phyloP scores from a whole-genome alignment of 2,113 vertebrate genomes.

The Lycocorax pyrrhopterus region DNA sequence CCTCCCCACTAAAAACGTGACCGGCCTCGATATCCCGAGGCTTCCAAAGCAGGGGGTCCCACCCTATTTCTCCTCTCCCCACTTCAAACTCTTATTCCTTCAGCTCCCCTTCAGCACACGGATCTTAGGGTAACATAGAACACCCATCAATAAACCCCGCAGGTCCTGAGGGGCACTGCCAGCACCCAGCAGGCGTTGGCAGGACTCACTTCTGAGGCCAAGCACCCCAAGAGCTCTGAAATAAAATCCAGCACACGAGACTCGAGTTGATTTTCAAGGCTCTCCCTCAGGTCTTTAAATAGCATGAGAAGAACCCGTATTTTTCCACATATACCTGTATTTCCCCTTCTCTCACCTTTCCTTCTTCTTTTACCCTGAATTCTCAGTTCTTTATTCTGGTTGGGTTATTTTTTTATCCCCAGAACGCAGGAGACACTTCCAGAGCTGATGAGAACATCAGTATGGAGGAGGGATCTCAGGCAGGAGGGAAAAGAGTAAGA shows the following conservation, averaged over 20 bases:
- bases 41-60: background rate
- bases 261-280: background rate
- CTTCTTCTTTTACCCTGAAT: background rate
- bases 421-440: background rate
- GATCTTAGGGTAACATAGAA: background rate
- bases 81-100: background rate
- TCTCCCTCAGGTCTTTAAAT: background rate
- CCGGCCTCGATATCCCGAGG: accelerated
- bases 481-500: background rate
- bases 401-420: background rate
- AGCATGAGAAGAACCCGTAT: background rate
- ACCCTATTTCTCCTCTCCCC: background rate
- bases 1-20: background rate
- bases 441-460: background rate
- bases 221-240: background rate
- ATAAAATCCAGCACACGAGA: background rate
- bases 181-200: background rate
- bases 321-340: background rate
- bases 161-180: background rate
- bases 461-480: background rate
- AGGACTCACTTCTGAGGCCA: background rate
- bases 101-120: background rate
- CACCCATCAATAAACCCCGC: background rate
- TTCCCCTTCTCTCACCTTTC: background rate
- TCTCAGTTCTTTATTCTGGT: background rate